Evolutionary conservation across 2,797 vertebrate genomes (phyloP).

Genomic region (Acanthurus lineatus): DNA sequence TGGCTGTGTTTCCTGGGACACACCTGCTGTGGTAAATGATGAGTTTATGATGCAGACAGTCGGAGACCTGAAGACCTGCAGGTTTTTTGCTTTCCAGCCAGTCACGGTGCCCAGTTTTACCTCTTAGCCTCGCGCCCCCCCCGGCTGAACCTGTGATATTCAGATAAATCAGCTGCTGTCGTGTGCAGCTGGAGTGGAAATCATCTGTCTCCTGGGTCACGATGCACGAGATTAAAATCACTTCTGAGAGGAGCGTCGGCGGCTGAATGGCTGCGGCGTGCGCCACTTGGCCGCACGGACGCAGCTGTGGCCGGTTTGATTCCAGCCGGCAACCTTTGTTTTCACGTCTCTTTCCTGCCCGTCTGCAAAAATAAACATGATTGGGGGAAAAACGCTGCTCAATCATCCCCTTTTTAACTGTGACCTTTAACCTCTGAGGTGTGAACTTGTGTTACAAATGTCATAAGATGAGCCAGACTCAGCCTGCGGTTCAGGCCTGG

Average conservation of each 20-base stretch:
- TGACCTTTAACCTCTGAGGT: slow-evolving; percentile 41
- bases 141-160: slow-evolving; percentile 57
- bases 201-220: background rate
- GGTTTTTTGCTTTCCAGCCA: slow-evolving; percentile 13
- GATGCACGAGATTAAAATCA: slow-evolving; percentile 33
- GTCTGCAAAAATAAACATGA: too few relatives aligned
- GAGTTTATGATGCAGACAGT: too few relatives aligned
- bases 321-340: too few relatives aligned
- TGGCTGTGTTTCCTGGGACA: slow-evolving; percentile 1
- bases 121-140: slow-evolving; percentile 24
- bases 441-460: slow-evolving; percentile 18
- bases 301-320: too few relatives aligned
- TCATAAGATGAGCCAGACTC: slow-evolving; percentile 11
- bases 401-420: slow-evolving; percentile 32
- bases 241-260: slow-evolving; percentile 9
- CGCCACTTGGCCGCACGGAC: too few relatives aligned
- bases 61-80: background rate
- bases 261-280: too few relatives aligned
- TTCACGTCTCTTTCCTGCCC: too few relatives aligned
- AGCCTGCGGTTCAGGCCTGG: background rate
- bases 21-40: background rate
- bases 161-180: slow-evolving; percentile 51
- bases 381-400: slow-evolving; percentile 19
- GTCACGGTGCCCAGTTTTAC: slow-evolving; percentile 27
- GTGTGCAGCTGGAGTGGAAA: slow-evolving; percentile 46